Evolutionary conservation across 2,113 vertebrate species (phyloP).

Genomic region (Alligator mississippiensis): DNA sequence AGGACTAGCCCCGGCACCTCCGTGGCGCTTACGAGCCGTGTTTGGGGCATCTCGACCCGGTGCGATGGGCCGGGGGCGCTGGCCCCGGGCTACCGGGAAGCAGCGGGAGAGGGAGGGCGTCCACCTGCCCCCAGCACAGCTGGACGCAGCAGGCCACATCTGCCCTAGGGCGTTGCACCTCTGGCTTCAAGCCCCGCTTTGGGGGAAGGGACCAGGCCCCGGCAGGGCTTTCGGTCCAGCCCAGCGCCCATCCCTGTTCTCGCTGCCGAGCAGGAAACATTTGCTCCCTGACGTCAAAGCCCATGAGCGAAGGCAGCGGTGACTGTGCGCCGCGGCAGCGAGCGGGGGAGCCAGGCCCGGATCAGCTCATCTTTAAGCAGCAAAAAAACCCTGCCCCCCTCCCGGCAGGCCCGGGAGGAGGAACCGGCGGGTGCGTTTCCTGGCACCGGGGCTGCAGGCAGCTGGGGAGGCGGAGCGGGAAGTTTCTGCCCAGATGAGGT

Average conservation of each 20-base stretch:
- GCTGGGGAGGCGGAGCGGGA: not conserved
- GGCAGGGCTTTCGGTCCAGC: not conserved
- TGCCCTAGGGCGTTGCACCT: not conserved
- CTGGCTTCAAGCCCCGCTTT: not conserved
- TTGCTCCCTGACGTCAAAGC: not conserved
- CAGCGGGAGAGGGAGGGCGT: not conserved
- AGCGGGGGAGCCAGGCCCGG: not conserved
- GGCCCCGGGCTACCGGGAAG: not conserved
- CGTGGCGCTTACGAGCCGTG: too few species aligned
- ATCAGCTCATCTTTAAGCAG: not conserved
- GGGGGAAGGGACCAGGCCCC: not conserved
- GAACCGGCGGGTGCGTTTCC: not conserved
- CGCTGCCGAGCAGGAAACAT: not conserved
- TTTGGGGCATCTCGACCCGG: too few species aligned
- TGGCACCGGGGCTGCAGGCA: not conserved
- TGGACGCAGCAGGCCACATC: not conserved
- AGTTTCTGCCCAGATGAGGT: not conserved
- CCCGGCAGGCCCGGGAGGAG: not conserved
- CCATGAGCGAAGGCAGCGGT: not conserved
- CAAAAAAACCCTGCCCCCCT: not conserved
- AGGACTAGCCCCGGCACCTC: not conserved
- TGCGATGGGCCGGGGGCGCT: not conserved
- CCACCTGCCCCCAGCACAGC: not conserved
- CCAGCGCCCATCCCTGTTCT: not conserved
- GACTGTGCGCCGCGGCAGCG: too few species aligned